Percentiles rank a stretch among this genome's conserved stretches.
Conservation (phyloP, 2,797 vertebrate species). For the Xyrichtys novacula region DNA sequence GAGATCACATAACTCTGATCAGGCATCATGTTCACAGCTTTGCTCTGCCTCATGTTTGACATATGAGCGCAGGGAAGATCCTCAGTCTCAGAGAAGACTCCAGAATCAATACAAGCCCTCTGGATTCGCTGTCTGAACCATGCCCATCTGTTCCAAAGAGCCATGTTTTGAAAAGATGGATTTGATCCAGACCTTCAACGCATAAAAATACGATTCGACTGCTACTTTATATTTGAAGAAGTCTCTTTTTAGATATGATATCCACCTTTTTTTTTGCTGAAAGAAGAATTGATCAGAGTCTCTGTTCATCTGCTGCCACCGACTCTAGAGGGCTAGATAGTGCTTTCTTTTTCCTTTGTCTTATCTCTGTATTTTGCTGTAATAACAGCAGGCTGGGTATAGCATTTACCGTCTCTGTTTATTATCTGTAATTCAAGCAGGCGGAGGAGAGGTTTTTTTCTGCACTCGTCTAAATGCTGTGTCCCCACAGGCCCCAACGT, state of each 20-base stretch:
- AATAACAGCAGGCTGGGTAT: conserved; percentile 14
- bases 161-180: neutral
- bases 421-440: conserved; percentile 48
- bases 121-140: conserved; percentile 1
- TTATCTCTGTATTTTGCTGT: conserved; percentile 43
- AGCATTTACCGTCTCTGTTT: conserved; percentile 38
- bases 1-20: neutral
- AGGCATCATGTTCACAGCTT: neutral
- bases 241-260: too few species aligned
- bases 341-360: conserved; percentile 35
- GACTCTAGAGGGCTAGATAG: conserved; percentile 41
- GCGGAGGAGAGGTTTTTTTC: conserved; percentile 28
- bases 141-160: conserved; percentile 7
- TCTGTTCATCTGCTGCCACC: conserved; percentile 18
- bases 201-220: neutral
- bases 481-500: conserved; percentile 89
- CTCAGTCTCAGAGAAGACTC: neutral
- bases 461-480: conserved; percentile 17
- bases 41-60: conserved; percentile 17
- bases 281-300: neutral
- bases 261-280: too few species aligned
- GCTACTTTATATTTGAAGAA: neutral
- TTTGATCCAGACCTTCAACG: neutral
- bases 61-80: conserved; percentile 2
- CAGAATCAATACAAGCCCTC: neutral